Conservation (phyloP, 2,797 vertebrate genomes). For the Perodicticus potto region DNA sequence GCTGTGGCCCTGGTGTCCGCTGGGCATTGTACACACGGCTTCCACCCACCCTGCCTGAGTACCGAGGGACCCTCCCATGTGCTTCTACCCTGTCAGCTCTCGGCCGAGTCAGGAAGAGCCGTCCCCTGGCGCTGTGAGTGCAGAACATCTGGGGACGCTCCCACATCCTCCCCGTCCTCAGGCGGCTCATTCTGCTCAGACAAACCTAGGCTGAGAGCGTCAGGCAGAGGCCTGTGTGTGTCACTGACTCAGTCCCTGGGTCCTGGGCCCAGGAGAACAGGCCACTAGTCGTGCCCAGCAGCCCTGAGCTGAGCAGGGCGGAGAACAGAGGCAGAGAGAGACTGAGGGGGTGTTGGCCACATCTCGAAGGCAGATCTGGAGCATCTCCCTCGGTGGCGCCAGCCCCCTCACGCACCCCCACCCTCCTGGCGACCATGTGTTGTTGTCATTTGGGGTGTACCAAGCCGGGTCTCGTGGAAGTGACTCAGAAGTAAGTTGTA, state of each 20-base stretch:
- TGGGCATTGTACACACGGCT: background rate
- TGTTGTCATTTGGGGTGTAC: fast-evolving
- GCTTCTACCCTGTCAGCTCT: background rate
- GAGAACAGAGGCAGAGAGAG: background rate
- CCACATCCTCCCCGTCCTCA: background rate
- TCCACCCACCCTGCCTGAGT: too few relatives aligned
- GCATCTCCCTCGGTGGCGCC: fast-evolving
- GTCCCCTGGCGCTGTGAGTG: fast-evolving
- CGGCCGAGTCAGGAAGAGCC: fast-evolving
- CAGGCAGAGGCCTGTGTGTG: background rate
- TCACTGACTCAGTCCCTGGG: too few relatives aligned
- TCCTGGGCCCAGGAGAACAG: background rate
- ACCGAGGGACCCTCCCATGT: fast-evolving
- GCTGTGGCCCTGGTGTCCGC: too few relatives aligned
- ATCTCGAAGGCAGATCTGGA: background rate
- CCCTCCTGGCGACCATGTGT: background rate
- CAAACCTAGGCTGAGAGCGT: fast-evolving
- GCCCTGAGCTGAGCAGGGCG: fast-evolving
- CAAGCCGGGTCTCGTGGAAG: fast-evolving
- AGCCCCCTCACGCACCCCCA: too few relatives aligned
- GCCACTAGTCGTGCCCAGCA: too few relatives aligned
- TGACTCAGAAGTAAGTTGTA: background rate
- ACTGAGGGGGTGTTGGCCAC: fast-evolving
- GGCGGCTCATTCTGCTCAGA: background rate
- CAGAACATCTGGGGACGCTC: fast-evolving